Conservation (phyloP, 2,113 vertebrate species). For the Eleginops maclovinus region DNA sequence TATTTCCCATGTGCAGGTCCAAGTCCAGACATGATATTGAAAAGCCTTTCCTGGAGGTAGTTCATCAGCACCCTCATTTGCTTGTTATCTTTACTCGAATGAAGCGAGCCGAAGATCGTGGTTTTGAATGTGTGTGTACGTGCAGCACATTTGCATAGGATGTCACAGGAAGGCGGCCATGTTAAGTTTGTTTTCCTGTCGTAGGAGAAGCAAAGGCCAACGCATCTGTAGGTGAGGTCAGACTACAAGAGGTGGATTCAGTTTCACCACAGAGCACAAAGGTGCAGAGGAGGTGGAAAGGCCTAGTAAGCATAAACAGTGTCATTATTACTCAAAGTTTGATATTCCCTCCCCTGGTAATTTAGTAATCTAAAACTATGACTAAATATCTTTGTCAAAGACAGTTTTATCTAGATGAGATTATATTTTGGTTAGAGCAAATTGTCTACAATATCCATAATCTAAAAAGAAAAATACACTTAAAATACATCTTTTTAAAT, state of each 20-base stretch:
- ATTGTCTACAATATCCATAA: too few species aligned
- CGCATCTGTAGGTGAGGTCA: conserved; percentile 23
- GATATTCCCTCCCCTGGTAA: too few species aligned
- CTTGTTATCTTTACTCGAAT: conserved; percentile 29
- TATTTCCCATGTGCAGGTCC: not conserved
- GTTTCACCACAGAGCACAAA: not conserved
- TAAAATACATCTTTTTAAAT: too few species aligned
- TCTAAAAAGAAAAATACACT: too few species aligned
- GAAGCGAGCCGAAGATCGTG: conserved; percentile 3
- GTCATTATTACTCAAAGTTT: too few species aligned
- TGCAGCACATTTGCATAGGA: conserved; percentile 26
- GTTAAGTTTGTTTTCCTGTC: conserved; percentile 11
- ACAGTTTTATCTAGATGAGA: too few species aligned
- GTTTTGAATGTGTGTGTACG: not conserved
- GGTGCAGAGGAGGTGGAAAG: not conserved
- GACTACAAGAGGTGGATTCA: not conserved
- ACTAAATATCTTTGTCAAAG: too few species aligned
- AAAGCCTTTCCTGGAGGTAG: not conserved
- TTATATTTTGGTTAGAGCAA: too few species aligned
- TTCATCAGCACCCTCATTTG: conserved; percentile 40
- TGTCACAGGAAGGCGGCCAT: conserved; percentile 2
- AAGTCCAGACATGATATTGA: not conserved
- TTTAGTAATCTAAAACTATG: too few species aligned
- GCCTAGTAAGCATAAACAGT: not conserved
- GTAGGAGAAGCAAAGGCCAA: conserved; percentile 24